Percentiles rank a stretch among this genome's conserved stretches.
Conservation (phyloP, 2,797 vertebrate genomes). For the Tapirus indicus region DNA sequence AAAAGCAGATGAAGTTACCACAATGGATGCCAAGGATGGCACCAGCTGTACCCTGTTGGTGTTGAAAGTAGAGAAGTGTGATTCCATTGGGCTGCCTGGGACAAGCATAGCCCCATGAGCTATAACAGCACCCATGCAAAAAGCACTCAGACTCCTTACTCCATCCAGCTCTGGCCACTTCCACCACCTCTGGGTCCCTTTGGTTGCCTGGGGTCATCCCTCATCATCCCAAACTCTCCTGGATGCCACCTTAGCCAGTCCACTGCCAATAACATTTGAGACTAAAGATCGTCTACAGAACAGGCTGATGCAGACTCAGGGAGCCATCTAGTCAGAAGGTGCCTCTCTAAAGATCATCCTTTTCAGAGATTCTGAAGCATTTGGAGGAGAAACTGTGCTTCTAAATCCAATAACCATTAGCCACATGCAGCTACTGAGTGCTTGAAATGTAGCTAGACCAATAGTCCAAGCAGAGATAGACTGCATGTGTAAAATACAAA, state of each 20-base stretch:
- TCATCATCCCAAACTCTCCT: neutral
- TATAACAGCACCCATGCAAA: neutral
- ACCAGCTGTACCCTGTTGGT: neutral
- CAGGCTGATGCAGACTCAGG: neutral
- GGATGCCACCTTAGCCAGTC: rapidly evolving
- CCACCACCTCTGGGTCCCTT: neutral
- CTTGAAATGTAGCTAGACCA: neutral
- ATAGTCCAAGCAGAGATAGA: neutral
- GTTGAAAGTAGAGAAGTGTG: neutral
- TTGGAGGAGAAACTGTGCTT: neutral
- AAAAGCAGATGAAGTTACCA: neutral
- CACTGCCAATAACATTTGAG: too few relatives aligned
- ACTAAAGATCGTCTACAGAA: too few relatives aligned
- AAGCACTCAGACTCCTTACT: neutral
- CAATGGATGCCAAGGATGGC: rapidly evolving
- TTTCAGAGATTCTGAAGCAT: neutral
- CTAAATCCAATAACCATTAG: neutral
- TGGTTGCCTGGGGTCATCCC: neutral
- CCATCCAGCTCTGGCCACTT: neutral
- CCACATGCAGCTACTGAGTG: neutral
- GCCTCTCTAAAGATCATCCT: neutral
- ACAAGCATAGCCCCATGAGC: neutral
- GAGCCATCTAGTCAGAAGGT: neutral
- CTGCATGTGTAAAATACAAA: neutral
- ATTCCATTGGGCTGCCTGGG: constrained; percentile 16